These are phyloP conservation scores for Agrypnia vestita DNA, from an alignment of 1,140 invertebrate species.

Conservation along the genomic window DNA sequence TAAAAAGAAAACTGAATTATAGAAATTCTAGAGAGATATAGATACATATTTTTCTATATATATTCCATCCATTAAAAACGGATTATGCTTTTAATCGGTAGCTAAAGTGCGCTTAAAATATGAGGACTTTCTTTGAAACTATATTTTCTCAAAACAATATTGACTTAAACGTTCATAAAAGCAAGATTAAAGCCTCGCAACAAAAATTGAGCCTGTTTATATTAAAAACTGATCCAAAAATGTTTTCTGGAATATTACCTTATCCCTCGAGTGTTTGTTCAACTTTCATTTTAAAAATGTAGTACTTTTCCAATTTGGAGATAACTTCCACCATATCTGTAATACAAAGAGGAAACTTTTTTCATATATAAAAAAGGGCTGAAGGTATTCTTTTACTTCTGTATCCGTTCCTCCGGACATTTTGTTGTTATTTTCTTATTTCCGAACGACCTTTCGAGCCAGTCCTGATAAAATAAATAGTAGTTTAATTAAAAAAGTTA, in stretches of 20 bases:
- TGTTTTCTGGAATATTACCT: no score
- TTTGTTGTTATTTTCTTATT: neutral
- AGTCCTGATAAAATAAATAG: constrained; percentile 43
- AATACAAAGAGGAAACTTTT: constrained; percentile 18
- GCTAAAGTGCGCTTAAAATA: no score
- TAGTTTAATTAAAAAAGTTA: constrained; percentile 57
- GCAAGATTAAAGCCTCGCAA: constrained; percentile 1
- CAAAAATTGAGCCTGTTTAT: no score
- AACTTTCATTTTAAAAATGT: no score
- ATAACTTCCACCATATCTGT: neutral
- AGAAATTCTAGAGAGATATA: no score
- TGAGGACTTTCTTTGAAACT: no score
- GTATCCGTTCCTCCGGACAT: constrained; percentile 7
- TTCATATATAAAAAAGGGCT: neutral
- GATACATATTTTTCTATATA: no score
- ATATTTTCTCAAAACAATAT: neutral
- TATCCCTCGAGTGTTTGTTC: no score
- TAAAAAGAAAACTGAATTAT: no score
- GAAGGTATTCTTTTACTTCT: neutral
- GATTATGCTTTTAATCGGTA: neutral
- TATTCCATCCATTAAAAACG: no score
- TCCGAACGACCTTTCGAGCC: constrained; percentile 9
- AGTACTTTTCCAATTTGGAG: no score
- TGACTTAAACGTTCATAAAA: constrained; percentile 9
- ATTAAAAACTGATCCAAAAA: no score